phyloP scores from a whole-genome alignment of 1,140 invertebrate genomes.

The Apis florea region DNA sequence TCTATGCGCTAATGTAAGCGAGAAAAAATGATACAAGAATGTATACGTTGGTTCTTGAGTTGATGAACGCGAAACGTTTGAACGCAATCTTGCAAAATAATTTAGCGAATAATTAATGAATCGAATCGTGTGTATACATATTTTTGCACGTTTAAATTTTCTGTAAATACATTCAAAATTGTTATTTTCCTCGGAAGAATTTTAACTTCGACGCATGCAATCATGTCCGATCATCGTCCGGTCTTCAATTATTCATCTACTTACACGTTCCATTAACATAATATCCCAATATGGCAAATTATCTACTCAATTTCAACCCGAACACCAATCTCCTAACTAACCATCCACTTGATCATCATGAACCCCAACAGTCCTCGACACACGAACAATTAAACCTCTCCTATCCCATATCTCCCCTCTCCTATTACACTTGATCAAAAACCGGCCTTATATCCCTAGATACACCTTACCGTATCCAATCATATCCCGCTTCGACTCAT shows the following conservation, averaged over 20 bases:
- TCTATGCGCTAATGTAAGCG: no score
- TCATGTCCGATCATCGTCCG: not conserved
- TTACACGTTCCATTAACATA: not conserved
- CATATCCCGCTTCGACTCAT: not conserved
- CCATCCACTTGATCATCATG: not conserved
- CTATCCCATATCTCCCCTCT: not conserved
- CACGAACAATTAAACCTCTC: no score
- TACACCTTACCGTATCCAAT: not conserved
- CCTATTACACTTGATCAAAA: not conserved
- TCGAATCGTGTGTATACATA: no score
- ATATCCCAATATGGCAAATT: not conserved
- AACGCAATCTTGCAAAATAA: no score
- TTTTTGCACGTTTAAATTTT: no score
- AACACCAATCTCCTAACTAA: not conserved
- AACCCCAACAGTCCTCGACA: not conserved
- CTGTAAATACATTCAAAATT: no score
- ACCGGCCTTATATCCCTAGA: not conserved
- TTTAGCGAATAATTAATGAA: no score
- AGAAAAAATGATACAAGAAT: no score
- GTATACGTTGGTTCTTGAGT: no score
- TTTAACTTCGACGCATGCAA: not conserved
- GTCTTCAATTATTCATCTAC: no score
- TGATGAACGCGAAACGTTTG: no score
- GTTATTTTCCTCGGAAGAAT: no score
- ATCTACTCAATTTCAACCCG: not conserved